These are phyloP conservation scores for Siphamia tubifer DNA, from an alignment of 2,113 vertebrate genomes.

Conservation along the genomic window DNA sequence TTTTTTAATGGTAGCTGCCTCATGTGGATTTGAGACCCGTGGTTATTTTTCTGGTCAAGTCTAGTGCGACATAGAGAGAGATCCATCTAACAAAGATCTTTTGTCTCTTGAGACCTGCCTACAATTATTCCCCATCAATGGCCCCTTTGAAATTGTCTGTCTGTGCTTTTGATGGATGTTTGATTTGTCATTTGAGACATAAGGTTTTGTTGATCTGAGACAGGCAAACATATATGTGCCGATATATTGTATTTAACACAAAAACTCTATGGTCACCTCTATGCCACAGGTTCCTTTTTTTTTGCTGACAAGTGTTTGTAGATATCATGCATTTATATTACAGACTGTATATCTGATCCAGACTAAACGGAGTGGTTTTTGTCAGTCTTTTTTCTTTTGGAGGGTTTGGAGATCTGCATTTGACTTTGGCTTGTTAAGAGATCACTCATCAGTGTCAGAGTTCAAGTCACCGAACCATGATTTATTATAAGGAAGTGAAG, in stretches of 20 bases:
- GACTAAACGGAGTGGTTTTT: background rate
- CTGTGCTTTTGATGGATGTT: constrained; percentile 18
- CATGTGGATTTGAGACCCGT: background rate
- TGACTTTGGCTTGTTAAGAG: constrained; percentile 37
- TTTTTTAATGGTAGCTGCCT: background rate
- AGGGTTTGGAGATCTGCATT: background rate
- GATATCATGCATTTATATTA: too few species aligned
- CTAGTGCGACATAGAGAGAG: background rate
- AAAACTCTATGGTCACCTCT: too few species aligned
- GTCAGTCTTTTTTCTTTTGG: background rate
- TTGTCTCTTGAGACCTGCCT: constrained; percentile 55
- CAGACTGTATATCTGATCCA: too few species aligned
- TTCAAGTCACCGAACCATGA: background rate
- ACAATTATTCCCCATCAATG: constrained; percentile 53
- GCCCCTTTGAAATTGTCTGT: constrained; percentile 48
- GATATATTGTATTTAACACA: background rate
- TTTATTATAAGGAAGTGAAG: constrained; percentile 19
- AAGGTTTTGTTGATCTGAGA: background rate
- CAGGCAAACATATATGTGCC: background rate
- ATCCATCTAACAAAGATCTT: constrained; percentile 53
- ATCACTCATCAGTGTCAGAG: constrained; percentile 33
- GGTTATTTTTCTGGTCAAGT: background rate
- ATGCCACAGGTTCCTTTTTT: background rate
- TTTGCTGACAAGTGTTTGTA: background rate
- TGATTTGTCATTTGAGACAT: background rate